Conservation (phyloP, 2,888 invertebrate genomes). For the Perdita meconis region DNA sequence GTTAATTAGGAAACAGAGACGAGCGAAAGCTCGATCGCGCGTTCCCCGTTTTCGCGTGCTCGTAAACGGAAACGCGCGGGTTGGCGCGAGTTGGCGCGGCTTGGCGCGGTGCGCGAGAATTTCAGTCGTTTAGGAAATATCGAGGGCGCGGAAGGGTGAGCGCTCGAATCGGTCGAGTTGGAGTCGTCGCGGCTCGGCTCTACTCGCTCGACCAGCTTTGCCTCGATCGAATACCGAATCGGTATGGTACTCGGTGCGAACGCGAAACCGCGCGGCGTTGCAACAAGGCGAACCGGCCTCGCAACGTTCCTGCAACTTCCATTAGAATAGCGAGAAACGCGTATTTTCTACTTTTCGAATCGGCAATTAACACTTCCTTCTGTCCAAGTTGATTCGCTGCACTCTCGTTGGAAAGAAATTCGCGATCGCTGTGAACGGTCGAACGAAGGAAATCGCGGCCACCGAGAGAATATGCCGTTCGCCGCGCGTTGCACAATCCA, state of each 20-base stretch:
- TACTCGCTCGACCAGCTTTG: slow-evolving; percentile 1
- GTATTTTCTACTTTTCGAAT: background rate
- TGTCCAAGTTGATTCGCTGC: too few species aligned
- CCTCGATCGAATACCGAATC: slow-evolving; percentile 2
- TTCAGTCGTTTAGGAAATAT: too few species aligned
- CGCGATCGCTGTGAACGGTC: slow-evolving; percentile 33
- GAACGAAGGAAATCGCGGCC: background rate
- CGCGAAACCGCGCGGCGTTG: slow-evolving; percentile 9
- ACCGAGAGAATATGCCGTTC: slow-evolving; percentile 7
- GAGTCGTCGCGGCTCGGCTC: too few species aligned
- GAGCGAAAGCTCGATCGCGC: slow-evolving; percentile 68
- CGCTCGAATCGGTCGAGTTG: too few species aligned
- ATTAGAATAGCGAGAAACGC: background rate
- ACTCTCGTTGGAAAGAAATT: too few species aligned
- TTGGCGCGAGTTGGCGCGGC: background rate
- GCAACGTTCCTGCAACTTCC: background rate
- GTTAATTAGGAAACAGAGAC: slow-evolving; percentile 75
- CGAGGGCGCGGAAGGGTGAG: too few species aligned
- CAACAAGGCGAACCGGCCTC: slow-evolving; percentile 31
- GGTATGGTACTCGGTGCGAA: slow-evolving; percentile 5
- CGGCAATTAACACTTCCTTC: too few species aligned
- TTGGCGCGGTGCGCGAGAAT: background rate
- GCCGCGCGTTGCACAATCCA: slow-evolving; percentile 10
- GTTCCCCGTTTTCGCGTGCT: background rate
- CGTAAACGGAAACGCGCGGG: too few species aligned